Conservation (phyloP, 1,140 invertebrate species). For the Elysia chlorotica region DNA sequence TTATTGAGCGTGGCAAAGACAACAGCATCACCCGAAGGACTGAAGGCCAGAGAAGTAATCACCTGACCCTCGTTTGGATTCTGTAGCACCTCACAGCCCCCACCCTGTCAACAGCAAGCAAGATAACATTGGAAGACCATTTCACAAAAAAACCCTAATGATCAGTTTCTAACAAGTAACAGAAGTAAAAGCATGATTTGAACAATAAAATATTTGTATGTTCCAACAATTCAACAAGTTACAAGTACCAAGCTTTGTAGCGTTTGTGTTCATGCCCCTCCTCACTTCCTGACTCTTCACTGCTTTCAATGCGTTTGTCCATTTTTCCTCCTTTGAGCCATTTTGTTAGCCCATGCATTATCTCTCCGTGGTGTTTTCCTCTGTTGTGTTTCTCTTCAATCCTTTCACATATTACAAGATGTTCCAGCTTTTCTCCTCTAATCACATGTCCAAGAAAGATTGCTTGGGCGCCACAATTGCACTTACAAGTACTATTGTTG, state of each 20-base stretch:
- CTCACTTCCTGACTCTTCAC: neutral
- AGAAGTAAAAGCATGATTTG: neutral
- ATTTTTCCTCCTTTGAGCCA: too few relatives aligned
- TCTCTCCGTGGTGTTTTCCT: too few relatives aligned
- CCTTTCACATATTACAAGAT: too few relatives aligned
- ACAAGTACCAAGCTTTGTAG: neutral
- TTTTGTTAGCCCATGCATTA: too few relatives aligned
- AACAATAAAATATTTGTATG: neutral
- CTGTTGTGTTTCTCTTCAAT: too few relatives aligned
- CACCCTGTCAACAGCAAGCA: constrained; percentile 64
- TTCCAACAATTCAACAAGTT: neutral
- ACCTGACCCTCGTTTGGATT: constrained; percentile 71
- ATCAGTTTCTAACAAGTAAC: neutral
- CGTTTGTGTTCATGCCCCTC: neutral
- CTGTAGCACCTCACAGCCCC: constrained; percentile 84
- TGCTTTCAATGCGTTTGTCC: too few relatives aligned
- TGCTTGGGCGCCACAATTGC: too few relatives aligned
- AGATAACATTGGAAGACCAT: neutral
- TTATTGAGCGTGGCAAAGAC: constrained; percentile 86
- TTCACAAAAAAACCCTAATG: neutral
- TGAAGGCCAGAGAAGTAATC: constrained; percentile 86
- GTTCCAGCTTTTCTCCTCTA: too few relatives aligned
- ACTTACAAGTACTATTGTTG: too few relatives aligned
- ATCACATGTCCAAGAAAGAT: neutral
- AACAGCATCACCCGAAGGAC: constrained; percentile 79